phyloP scores from a whole-genome alignment of 2,888 invertebrate species.

The Lydus trimaculatus region DNA sequence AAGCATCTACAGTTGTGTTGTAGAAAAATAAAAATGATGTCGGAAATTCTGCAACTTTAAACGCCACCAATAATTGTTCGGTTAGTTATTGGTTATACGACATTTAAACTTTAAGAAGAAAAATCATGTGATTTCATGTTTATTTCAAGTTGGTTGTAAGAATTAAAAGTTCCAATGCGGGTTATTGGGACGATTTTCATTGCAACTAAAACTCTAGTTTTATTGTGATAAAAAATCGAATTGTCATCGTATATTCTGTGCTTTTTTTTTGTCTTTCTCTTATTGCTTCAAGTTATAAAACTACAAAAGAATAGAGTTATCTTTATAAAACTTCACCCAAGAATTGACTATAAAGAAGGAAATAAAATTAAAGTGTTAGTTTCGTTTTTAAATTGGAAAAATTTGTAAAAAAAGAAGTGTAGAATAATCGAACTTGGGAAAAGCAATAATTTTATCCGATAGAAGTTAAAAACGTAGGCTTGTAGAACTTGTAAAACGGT shows the following conservation, averaged over 20 bases:
- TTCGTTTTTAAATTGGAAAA: slow-evolving; percentile 26
- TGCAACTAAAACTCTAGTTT: slow-evolving; percentile 18
- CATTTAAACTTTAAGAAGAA: slow-evolving; percentile 1
- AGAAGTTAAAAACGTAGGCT: slow-evolving; percentile 37
- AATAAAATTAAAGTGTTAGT: slow-evolving; percentile 34
- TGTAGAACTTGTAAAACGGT: slow-evolving; percentile 45
- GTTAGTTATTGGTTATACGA: neutral
- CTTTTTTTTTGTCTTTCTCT: slow-evolving; percentile 26
- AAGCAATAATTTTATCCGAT: slow-evolving; percentile 42
- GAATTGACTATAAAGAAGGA: slow-evolving; percentile 28
- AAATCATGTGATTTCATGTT: slow-evolving; percentile 7
- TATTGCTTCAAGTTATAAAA: slow-evolving; percentile 30
- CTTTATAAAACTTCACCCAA: slow-evolving; percentile 28
- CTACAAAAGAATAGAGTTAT: slow-evolving; percentile 31
- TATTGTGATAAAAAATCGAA: slow-evolving; percentile 33
- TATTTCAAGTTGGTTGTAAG: slow-evolving; percentile 19
- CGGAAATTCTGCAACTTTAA: slow-evolving; percentile 6
- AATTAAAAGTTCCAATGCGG: slow-evolving; percentile 14
- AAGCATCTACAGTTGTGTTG: neutral
- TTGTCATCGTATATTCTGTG: slow-evolving; percentile 22
- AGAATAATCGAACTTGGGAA: slow-evolving; percentile 22
- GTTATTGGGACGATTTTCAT: slow-evolving; percentile 13
- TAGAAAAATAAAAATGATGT: neutral
- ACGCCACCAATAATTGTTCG: neutral
- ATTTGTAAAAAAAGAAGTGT: slow-evolving; percentile 14